A percentile compares a stretch with the other conserved stretches of the same genome.
Conservation (phyloP, 2,888 invertebrate species). For the Conomelus anceps region DNA sequence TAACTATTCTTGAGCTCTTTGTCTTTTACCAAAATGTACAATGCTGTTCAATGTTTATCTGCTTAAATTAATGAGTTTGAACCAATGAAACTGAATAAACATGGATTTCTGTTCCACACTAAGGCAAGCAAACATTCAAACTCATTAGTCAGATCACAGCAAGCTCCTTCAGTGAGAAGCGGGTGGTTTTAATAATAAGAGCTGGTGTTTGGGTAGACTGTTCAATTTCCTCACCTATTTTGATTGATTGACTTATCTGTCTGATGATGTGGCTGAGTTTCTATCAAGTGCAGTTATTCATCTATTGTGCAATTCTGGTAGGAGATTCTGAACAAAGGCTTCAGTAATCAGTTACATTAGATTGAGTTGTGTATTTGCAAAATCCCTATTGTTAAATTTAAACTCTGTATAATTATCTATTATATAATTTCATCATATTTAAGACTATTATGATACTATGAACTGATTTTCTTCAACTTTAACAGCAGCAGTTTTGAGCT, state of each 20-base stretch:
- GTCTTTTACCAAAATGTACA: too few relatives aligned
- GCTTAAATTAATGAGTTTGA: too few relatives aligned
- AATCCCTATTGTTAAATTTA: too few relatives aligned
- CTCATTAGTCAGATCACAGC: background rate
- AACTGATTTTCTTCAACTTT: too few relatives aligned
- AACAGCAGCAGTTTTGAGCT: too few relatives aligned
- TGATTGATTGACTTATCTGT: background rate
- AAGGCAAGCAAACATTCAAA: background rate
- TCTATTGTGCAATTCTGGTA: background rate
- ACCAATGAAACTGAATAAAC: too few relatives aligned
- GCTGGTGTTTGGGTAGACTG: background rate
- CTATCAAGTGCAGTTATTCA: background rate
- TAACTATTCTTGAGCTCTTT: too few relatives aligned
- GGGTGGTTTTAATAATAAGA: background rate
- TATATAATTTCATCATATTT: too few relatives aligned
- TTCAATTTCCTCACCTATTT: background rate
- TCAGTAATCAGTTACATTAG: background rate
- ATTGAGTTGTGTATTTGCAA: background rate
- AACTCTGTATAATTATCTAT: too few relatives aligned
- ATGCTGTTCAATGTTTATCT: too few relatives aligned
- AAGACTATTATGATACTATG: background rate
- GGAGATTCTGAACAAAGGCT: background rate
- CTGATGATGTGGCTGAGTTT: background rate
- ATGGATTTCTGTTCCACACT: too few relatives aligned
- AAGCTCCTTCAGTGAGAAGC: background rate